These are phyloP conservation scores for Chunga burmeisteri DNA, from an alignment of 2,113 vertebrate species.

Conservation along the genomic window DNA sequence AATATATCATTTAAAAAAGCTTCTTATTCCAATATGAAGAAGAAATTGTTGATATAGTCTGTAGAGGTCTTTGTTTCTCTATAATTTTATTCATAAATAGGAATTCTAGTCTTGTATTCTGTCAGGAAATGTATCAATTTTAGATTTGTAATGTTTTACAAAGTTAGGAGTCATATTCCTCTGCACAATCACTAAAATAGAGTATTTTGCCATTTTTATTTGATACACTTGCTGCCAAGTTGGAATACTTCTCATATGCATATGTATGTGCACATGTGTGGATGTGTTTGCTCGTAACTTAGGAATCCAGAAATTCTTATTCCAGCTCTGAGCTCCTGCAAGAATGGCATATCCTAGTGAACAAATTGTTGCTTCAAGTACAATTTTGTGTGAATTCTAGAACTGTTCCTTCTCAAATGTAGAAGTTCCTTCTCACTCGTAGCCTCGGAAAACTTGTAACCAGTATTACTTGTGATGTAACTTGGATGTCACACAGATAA, in stretches of 20 bases:
- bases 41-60: not conserved
- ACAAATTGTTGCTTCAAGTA: not conserved
- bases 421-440: not conserved
- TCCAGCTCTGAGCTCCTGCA: not conserved
- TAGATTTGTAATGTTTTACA: not conserved
- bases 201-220: not conserved
- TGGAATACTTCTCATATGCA: not conserved
- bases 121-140: conserved; percentile 3
- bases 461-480: not conserved
- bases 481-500: not conserved
- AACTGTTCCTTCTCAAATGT: not conserved
- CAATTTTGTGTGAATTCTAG: not conserved
- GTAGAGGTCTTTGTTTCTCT: not conserved
- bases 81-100: not conserved
- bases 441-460: not conserved
- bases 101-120: not conserved
- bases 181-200: not conserved
- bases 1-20: not conserved
- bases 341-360: not conserved
- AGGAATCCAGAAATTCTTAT: not conserved
- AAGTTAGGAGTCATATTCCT: not conserved
- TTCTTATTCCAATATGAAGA: not conserved
- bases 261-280: not conserved
- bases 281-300: not conserved
- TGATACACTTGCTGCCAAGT: not conserved